These are phyloP conservation scores for Kryphioiulus occultus DNA, from an alignment of 2,888 invertebrate genomes.

Conservation along the genomic window DNA sequence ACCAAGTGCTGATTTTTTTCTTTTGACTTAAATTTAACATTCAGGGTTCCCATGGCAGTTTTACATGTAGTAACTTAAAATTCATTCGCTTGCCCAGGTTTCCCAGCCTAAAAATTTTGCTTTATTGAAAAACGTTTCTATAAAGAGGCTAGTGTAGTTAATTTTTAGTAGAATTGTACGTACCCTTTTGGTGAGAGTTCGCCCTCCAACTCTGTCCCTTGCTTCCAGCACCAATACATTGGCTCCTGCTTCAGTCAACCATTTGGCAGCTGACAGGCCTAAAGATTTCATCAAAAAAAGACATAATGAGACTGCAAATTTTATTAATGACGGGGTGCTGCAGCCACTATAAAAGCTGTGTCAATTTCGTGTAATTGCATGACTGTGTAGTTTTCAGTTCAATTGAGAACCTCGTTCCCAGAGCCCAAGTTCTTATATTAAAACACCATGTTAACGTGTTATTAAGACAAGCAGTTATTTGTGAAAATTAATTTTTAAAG, in stretches of 20 bases:
- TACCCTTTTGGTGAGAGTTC: slow-evolving; percentile 59
- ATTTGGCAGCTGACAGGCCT: slow-evolving; percentile 59
- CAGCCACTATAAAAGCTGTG: neutral
- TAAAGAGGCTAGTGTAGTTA: neutral
- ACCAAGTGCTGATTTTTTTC: too few species aligned
- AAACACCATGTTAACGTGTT: too few species aligned
- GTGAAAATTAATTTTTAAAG: too few species aligned
- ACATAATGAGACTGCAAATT: neutral
- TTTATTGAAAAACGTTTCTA: neutral
- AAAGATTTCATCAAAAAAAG: slow-evolving; percentile 24
- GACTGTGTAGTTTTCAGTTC: neutral
- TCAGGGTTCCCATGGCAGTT: too few species aligned
- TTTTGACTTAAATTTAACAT: too few species aligned
- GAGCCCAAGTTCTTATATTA: too few species aligned
- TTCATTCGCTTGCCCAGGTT: too few species aligned
- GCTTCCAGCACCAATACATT: slow-evolving; percentile 61
- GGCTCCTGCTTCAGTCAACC: slow-evolving; percentile 56
- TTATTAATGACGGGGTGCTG: neutral
- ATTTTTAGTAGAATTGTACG: neutral
- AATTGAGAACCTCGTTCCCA: too few species aligned
- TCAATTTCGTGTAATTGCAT: neutral
- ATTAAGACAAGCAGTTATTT: too few species aligned
- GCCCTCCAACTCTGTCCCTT: slow-evolving; percentile 63
- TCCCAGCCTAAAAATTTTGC: too few species aligned
- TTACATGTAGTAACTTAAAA: too few species aligned